These are phyloP conservation scores for Scyliorhinus canicula DNA, from an alignment of 2,797 vertebrate genomes.

Conservation along the genomic window DNA sequence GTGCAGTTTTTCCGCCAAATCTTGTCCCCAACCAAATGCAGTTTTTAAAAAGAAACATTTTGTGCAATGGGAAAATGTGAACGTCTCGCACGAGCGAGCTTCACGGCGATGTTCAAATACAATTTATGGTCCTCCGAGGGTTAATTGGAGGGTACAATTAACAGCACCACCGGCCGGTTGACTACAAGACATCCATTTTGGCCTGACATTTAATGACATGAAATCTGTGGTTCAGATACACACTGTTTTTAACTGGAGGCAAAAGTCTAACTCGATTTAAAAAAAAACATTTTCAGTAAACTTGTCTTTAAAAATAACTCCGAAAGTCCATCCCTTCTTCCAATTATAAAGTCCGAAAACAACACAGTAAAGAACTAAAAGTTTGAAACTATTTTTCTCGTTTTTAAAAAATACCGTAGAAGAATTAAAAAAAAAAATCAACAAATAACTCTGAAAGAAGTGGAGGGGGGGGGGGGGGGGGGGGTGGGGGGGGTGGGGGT, in stretches of 20 bases:
- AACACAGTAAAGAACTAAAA: constrained; percentile 10
- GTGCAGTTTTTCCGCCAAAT: neutral
- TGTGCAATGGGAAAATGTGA: neutral
- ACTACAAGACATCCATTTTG: neutral
- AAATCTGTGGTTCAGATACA: neutral
- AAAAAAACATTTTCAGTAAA: neutral
- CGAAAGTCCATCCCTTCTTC: neutral
- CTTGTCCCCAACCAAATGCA: neutral
- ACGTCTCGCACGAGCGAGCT: neutral
- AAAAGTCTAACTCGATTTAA: neutral
- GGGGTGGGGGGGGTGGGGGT: no score
- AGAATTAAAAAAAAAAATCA: constrained; percentile 11
- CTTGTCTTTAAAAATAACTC: constrained; percentile 10
- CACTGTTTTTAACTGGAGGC: neutral
- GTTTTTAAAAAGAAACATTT: no score
- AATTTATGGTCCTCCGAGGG: neutral
- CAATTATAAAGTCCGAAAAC: constrained; percentile 18
- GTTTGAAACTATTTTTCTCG: constrained; percentile 9
- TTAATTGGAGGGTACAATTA: constrained; percentile 1
- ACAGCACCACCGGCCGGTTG: neutral
- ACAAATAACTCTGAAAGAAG: constrained; percentile 1
- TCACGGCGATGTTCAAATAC: neutral
- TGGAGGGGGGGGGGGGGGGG: neutral
- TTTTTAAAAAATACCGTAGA: constrained; percentile 4
- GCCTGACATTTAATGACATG: neutral